phyloP scores from a whole-genome alignment of 2,888 invertebrate species.

The Abscondita cerata region DNA sequence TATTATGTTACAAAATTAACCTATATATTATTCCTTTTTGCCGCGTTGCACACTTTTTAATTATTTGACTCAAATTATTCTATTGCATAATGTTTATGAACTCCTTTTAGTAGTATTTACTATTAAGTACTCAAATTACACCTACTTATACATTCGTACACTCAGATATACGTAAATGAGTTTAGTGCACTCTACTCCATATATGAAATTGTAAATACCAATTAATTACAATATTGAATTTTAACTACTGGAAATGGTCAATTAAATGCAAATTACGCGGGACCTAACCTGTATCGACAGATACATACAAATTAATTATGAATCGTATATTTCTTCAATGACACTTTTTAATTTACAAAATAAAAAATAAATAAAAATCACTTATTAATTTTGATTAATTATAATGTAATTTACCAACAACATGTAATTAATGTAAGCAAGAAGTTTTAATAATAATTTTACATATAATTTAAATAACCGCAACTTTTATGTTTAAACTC shows the following conservation, averaged over 20 bases:
- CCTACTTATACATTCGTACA: neutral
- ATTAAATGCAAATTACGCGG: conserved; percentile 12
- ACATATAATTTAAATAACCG: no score
- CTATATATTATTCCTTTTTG: conserved; percentile 5
- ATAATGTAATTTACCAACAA: no score
- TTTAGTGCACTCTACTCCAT: conserved; percentile 11
- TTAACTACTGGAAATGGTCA: neutral
- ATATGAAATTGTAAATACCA: conserved; percentile 6
- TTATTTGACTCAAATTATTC: neutral
- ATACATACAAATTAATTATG: neutral
- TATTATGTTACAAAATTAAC: conserved; percentile 17
- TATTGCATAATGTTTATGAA: conserved; percentile 5
- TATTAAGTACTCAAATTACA: conserved; percentile 11
- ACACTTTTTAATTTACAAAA: no score
- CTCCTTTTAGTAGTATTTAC: conserved; percentile 1
- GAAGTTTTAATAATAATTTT: no score
- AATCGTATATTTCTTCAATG: no score
- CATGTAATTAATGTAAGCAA: no score
- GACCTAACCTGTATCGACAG: conserved; percentile 3
- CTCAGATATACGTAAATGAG: neutral
- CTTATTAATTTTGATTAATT: no score
- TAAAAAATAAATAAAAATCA: no score
- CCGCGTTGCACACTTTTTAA: neutral
- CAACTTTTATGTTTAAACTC: no score
- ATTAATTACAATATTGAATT: conserved; percentile 12